These are phyloP conservation scores for Halcyon senegalensis DNA, from an alignment of 2,113 vertebrate genomes.

Conservation along the genomic window DNA sequence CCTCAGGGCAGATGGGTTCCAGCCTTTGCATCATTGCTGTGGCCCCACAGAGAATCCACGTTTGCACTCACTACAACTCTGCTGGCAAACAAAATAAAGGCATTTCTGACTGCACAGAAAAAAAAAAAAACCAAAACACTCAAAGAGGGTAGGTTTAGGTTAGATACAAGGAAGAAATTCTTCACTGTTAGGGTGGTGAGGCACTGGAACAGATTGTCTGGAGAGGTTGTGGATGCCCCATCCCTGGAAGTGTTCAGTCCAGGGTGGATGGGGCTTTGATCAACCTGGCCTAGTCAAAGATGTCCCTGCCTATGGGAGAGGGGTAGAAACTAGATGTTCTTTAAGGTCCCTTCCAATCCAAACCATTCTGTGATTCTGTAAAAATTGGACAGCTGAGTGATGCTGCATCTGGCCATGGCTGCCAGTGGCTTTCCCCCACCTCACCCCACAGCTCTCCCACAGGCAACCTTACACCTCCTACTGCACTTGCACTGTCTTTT, in stretches of 20 bases:
- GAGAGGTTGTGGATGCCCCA: background rate
- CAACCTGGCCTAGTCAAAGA: background rate
- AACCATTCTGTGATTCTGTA: background rate
- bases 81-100: too few relatives aligned
- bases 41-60: background rate
- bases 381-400: too few relatives aligned
- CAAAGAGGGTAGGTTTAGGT: background rate
- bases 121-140: background rate
- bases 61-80: too few relatives aligned
- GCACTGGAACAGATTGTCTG: background rate
- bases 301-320: background rate
- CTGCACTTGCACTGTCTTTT: background rate
- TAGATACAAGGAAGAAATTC: background rate
- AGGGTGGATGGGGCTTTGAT: background rate
- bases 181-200: background rate
- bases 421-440: rapidly evolving
- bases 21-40: background rate
- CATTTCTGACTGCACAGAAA: background rate
- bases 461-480: background rate
- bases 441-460: background rate
- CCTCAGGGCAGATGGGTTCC: background rate
- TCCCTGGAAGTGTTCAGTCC: background rate
- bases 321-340: background rate
- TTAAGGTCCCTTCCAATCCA: background rate
- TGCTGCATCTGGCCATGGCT: background rate